phyloP scores from a whole-genome alignment of 2,113 vertebrate genomes.

The Gobius niger region DNA sequence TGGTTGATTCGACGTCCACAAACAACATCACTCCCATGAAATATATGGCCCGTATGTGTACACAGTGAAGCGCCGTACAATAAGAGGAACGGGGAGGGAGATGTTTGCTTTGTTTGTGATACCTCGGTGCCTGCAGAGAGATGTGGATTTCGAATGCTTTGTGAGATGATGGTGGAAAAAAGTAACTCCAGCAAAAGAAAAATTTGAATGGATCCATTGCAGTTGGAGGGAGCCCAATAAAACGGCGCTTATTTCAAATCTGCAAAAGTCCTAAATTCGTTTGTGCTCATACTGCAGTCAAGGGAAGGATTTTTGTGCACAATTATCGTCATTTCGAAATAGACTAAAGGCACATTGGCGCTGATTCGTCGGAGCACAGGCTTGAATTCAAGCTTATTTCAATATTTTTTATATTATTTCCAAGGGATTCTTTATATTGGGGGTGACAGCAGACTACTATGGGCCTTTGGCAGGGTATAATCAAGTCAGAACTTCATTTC shows the following conservation, averaged over 20 bases:
- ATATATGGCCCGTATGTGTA: neutral
- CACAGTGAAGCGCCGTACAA: neutral
- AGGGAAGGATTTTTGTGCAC: too few species aligned
- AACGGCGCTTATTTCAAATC: neutral
- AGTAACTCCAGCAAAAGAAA: neutral
- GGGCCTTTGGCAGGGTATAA: too few species aligned
- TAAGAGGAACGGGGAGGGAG: constrained; percentile 8
- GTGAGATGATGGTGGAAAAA: constrained; percentile 16
- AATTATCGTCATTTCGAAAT: too few species aligned
- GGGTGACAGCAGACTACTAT: too few species aligned
- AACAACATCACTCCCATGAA: neutral
- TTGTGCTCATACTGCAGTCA: neutral
- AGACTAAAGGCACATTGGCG: too few species aligned
- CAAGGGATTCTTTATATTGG: too few species aligned
- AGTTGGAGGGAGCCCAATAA: neutral
- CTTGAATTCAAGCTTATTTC: too few species aligned
- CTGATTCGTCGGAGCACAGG: too few species aligned
- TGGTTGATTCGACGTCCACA: neutral
- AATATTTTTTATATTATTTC: too few species aligned
- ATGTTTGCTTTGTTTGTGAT: constrained; percentile 28
- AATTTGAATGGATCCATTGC: constrained; percentile 1
- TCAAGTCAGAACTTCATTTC: too few species aligned
- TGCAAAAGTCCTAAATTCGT: neutral
- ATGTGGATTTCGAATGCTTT: constrained; percentile 15
- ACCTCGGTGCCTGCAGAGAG: constrained; percentile 15